These are phyloP conservation scores for Apus apus DNA, from an alignment of 2,113 vertebrate species.

Conservation along the genomic window DNA sequence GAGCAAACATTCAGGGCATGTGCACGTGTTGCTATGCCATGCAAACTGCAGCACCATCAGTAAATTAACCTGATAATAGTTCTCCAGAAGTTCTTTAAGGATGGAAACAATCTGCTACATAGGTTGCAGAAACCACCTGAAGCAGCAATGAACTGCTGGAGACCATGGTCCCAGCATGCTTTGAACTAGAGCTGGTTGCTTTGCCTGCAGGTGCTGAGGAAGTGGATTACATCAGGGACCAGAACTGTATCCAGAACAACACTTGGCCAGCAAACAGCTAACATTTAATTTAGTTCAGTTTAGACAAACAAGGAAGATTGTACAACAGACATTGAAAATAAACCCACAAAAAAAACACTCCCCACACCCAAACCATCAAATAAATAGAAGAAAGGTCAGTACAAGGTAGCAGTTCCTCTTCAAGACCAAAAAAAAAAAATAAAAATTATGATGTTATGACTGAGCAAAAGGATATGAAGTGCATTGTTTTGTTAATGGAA, in stretches of 20 bases:
- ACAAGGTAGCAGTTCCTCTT: not conserved
- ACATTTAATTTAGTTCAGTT: not conserved
- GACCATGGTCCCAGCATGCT: not conserved
- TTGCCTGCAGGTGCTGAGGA: not conserved
- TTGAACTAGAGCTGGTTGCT: not conserved
- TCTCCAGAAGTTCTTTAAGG: not conserved
- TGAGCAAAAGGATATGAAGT: not conserved
- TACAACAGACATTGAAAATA: not conserved
- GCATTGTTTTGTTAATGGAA: not conserved
- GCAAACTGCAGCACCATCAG: fast-evolving
- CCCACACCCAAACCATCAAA: not conserved
- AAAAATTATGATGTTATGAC: not conserved
- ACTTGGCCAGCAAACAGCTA: not conserved
- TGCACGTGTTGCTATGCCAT: not conserved
- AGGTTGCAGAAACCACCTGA: not conserved
- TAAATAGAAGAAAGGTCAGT: not conserved
- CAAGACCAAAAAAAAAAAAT: not conserved
- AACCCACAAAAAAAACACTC: not conserved
- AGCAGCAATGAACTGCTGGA: fast-evolving
- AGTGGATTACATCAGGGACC: not conserved
- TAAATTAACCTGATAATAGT: not conserved
- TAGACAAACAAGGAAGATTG: not conserved
- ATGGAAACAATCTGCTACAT: not conserved
- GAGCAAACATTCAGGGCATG: fast-evolving
- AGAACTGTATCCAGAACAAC: not conserved